Conservation (phyloP, 2,797 vertebrate species). For the Geotria australis region DNA sequence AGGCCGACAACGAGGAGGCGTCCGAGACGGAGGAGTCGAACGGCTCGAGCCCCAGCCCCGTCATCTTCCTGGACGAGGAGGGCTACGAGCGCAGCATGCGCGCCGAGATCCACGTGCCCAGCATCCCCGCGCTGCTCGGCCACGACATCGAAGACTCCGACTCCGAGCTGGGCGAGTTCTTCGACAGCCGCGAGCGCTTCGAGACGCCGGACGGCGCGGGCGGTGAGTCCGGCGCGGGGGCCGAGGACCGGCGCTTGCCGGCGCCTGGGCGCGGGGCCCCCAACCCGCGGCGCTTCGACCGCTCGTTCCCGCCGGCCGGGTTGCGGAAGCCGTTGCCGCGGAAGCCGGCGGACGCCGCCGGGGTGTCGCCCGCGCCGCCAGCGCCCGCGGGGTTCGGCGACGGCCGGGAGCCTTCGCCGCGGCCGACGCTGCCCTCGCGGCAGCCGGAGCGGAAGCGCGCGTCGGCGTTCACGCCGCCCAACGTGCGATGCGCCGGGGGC, state of each 20-base stretch:
- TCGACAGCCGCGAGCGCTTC: slow-evolving; percentile 93
- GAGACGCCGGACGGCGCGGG: slow-evolving; percentile 32
- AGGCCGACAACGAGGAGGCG: slow-evolving; percentile 1
- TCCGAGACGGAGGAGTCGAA: slow-evolving; percentile 77
- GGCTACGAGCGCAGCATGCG: slow-evolving; percentile 84
- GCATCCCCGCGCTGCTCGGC: slow-evolving; percentile 43
- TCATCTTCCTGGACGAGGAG: slow-evolving; percentile 92
- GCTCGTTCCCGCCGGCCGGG: slow-evolving; percentile 48
- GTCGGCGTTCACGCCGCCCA: too few species aligned
- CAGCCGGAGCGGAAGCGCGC: too few species aligned
- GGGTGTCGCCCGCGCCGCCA: too few species aligned
- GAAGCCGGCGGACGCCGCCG: slow-evolving; percentile 19
- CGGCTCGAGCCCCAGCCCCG: slow-evolving; percentile 79
- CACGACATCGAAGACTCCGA: slow-evolving; percentile 84
- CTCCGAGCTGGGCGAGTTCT: slow-evolving; percentile 95
- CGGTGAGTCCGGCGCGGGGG: too few species aligned
- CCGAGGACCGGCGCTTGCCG: too few species aligned
- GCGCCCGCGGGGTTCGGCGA: too few species aligned
- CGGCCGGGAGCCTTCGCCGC: too few species aligned
- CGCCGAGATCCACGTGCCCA: slow-evolving; percentile 72
- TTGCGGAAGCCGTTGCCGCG: slow-evolving; percentile 79
- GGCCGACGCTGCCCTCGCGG: too few species aligned
- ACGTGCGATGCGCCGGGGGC: too few species aligned
- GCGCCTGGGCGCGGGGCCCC: too few species aligned
- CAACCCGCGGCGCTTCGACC: slow-evolving; percentile 16